Evolutionary conservation across 2,797 vertebrate genomes (phyloP).

Genomic region (Cynodonichthys magdalenae): DNA sequence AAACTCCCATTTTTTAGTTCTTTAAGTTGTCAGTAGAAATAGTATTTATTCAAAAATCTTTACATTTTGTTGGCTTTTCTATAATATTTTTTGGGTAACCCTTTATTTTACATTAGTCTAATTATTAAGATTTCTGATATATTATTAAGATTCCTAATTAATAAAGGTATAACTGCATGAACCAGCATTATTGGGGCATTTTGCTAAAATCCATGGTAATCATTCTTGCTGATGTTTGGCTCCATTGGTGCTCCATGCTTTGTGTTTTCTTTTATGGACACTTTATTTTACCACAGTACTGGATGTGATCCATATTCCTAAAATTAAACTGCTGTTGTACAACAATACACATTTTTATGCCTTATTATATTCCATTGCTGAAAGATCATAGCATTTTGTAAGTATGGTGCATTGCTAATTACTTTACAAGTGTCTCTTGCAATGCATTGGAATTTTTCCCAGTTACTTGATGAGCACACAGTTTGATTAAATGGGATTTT

Average conservation of each 20-base stretch:
- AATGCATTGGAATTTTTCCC: constrained; percentile 12
- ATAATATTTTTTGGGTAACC: too few relatives aligned
- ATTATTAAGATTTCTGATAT: too few relatives aligned
- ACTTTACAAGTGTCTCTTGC: constrained; percentile 1
- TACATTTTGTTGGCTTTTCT: too few relatives aligned
- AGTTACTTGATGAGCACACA: constrained; percentile 14
- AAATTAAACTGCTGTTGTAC: constrained; percentile 13
- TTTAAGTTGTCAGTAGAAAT: too few relatives aligned
- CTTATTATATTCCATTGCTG: constrained; percentile 20
- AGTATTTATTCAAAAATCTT: too few relatives aligned
- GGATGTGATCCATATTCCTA: constrained; percentile 16
- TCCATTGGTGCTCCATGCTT: too few relatives aligned
- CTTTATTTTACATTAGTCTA: too few relatives aligned
- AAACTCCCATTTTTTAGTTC: too few relatives aligned
- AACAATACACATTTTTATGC: constrained; percentile 25
- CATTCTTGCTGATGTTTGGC: not conserved
- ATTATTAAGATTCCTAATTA: too few relatives aligned
- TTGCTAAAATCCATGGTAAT: not conserved
- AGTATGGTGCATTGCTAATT: constrained; percentile 13
- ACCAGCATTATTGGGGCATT: not conserved
- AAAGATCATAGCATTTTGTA: constrained; percentile 23
- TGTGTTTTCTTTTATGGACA: constrained; percentile 25
- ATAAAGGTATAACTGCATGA: not conserved
- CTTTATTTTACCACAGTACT: constrained; percentile 8
- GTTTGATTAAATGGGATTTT: constrained; percentile 14